Evolutionary conservation across 2,113 vertebrate genomes (phyloP).

Genomic region (Amblyopsis rosae): DNA sequence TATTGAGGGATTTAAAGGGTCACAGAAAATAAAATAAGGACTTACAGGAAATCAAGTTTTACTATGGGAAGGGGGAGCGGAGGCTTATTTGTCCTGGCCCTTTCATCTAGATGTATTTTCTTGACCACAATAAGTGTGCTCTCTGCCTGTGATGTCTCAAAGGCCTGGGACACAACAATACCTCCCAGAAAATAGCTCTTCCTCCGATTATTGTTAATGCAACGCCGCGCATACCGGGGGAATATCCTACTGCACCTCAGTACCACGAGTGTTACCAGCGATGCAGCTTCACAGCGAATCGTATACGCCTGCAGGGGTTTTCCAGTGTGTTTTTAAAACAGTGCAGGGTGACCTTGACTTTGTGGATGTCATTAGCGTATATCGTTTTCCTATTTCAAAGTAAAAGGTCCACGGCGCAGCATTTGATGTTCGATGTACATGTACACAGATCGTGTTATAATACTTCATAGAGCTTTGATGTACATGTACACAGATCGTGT

Average conservation of each 20-base stretch:
- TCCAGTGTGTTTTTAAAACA: slow-evolving; percentile 52
- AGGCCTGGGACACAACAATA: slow-evolving; percentile 66
- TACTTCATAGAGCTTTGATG: slow-evolving; percentile 1
- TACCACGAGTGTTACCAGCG: slow-evolving; percentile 43
- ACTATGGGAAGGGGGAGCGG: slow-evolving; percentile 67
- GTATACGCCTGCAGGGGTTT: slow-evolving; percentile 50
- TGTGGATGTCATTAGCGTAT: slow-evolving; percentile 42
- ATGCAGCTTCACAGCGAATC: slow-evolving; percentile 44
- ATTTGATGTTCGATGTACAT: neutral
- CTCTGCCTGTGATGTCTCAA: slow-evolving; percentile 67
- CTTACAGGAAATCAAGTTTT: slow-evolving; percentile 63
- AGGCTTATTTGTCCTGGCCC: slow-evolving; percentile 60
- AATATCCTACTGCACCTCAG: slow-evolving; percentile 47
- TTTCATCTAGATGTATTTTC: slow-evolving; percentile 65
- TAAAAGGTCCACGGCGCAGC: neutral
- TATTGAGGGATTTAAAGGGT: slow-evolving; percentile 62
- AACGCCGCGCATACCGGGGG: slow-evolving; percentile 40
- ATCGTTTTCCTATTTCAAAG: slow-evolving; percentile 29
- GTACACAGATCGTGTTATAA: neutral
- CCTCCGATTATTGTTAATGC: slow-evolving; percentile 62
- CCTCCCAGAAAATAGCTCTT: slow-evolving; percentile 62
- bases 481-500: slow-evolving; percentile 7
- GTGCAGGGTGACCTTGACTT: slow-evolving; percentile 52
- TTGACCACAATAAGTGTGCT: slow-evolving; percentile 39
- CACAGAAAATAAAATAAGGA: slow-evolving; percentile 22